Evolutionary conservation across 2,888 invertebrate genomes (phyloP).

Genomic region (Lepetodrilus schrolli): DNA sequence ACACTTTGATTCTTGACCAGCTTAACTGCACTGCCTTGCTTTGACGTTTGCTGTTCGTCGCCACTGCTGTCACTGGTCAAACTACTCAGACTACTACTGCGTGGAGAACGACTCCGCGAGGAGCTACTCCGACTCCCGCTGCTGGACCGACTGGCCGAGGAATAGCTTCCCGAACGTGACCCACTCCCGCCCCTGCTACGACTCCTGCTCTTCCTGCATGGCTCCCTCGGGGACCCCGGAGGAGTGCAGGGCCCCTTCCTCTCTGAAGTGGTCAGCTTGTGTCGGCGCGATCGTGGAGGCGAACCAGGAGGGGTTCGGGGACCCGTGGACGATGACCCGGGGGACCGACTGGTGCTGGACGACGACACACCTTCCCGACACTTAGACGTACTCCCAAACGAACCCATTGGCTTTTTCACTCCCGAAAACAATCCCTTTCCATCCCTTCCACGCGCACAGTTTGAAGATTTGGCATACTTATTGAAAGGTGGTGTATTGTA

Average conservation of each 20-base stretch:
- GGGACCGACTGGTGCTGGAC: neutral
- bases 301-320: conserved; percentile 41
- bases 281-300: conserved; percentile 31
- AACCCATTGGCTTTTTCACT: conserved; percentile 26
- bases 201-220: conserved; percentile 40
- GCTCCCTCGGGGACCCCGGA: conserved; percentile 43
- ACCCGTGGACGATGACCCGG: conserved; percentile 31
- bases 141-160: neutral
- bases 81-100: conserved; percentile 40
- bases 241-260: conserved; percentile 45
- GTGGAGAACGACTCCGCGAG: conserved; percentile 46
- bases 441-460: conserved; percentile 10
- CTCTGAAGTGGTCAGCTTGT: conserved; percentile 19
- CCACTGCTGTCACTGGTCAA: conserved; percentile 32
- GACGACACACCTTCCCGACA: conserved; percentile 1
- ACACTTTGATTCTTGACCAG: neutral
- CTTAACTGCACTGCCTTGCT: neutral
- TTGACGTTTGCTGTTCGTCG: neutral
- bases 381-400: conserved; percentile 21
- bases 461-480: conserved; percentile 23
- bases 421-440: conserved; percentile 21
- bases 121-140: conserved; percentile 43
- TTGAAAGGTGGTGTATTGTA: neutral
- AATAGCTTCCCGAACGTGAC: conserved; percentile 14
- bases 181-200: conserved; percentile 45